phyloP scores from a whole-genome alignment of 2,888 invertebrate species.

The Agelastica alni region DNA sequence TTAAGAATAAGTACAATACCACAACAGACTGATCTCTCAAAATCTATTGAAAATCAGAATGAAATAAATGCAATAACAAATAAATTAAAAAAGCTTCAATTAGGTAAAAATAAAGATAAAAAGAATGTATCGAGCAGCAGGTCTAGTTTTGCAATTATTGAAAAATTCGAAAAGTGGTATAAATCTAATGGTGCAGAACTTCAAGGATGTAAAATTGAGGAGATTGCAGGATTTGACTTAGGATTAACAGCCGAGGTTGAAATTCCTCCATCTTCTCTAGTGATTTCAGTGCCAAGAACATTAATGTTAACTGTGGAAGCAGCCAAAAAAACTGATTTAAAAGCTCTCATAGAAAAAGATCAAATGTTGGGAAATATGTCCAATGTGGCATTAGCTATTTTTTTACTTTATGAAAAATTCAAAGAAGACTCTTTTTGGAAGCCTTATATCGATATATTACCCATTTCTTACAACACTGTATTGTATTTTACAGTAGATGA shows the following conservation, averaged over 20 bases:
- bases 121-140: constrained; percentile 48
- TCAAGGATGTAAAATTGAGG: constrained; percentile 71
- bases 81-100: constrained; percentile 69
- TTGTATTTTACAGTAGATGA: constrained; percentile 79
- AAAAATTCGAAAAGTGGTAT: constrained; percentile 76
- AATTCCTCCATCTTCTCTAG: constrained; percentile 71
- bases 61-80: constrained; percentile 69
- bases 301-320: constrained; percentile 79
- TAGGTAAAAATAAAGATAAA: constrained; percentile 54
- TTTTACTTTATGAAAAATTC: constrained; percentile 77
- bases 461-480: constrained; percentile 80
- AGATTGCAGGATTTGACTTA: constrained; percentile 77
- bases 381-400: constrained; percentile 87
- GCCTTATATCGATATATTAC: constrained; percentile 85
- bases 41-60: constrained; percentile 73
- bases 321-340: constrained; percentile 67
- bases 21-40: constrained; percentile 55
- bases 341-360: constrained; percentile 70
- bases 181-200: constrained; percentile 72
- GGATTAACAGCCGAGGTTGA: constrained; percentile 77
- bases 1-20: constrained; percentile 60
- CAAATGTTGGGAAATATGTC: constrained; percentile 85
- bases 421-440: constrained; percentile 82
- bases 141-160: constrained; percentile 62
- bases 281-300: constrained; percentile 79